phyloP scores from a whole-genome alignment of 2,888 invertebrate genomes.

The Machimus rusticus region DNA sequence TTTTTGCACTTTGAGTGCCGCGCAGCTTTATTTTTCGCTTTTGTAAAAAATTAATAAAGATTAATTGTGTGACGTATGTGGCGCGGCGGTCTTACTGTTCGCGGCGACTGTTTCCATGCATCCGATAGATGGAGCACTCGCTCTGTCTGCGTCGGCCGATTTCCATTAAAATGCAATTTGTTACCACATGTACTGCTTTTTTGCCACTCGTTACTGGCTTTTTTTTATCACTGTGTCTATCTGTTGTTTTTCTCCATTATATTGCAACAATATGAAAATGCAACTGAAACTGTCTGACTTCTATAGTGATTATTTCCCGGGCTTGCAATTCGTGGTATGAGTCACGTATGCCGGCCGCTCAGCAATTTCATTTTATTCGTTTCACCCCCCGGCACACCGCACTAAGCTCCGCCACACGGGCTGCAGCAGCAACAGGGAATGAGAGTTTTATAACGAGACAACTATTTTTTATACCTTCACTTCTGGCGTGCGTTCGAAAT shows the following conservation, averaged over 20 bases:
- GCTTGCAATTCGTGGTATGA: constrained; percentile 15
- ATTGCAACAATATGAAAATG: constrained; percentile 36
- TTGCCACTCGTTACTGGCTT: neutral
- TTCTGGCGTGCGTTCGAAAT: neutral
- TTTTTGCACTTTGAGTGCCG: neutral
- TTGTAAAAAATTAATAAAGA: constrained; percentile 31
- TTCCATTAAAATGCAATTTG: constrained; percentile 37
- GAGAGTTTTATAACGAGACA: neutral
- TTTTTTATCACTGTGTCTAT: neutral
- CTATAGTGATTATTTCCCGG: neutral
- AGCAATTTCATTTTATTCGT: neutral
- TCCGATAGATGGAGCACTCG: neutral
- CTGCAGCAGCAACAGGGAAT: neutral
- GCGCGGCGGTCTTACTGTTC: neutral
- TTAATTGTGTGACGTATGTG: constrained; percentile 32
- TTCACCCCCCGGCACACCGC: neutral
- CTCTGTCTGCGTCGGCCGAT: neutral
- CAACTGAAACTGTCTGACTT: constrained; percentile 24
- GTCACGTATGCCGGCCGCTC: constrained; percentile 19
- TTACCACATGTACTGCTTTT: constrained; percentile 20
- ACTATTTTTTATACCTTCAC: neutral
- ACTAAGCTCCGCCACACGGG: neutral
- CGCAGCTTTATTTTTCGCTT: neutral
- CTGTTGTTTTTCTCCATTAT: constrained; percentile 1
- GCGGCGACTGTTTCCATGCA: neutral